A percentile compares a stretch with the other conserved stretches of the same genome.
phyloP scores from a whole-genome alignment of 30 jellyfish, hydroid and myxozoan genomes.

The Aurelia sp. region DNA sequence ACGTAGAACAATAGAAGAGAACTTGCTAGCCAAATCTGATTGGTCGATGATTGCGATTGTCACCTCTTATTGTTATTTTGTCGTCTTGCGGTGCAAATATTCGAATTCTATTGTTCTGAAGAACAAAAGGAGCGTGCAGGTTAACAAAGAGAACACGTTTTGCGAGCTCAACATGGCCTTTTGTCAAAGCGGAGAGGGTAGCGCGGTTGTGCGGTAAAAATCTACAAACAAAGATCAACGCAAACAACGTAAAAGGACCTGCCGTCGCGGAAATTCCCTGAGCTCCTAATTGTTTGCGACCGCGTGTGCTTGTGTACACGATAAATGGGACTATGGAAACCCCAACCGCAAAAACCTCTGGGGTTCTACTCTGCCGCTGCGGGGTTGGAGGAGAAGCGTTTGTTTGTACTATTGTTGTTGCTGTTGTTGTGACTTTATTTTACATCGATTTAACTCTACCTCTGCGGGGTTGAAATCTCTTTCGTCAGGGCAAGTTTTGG shows the following conservation, averaged over 20 bases:
- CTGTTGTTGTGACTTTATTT: too few relatives aligned
- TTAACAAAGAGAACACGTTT: slow-evolving; percentile 63
- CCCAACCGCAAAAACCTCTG: too few relatives aligned
- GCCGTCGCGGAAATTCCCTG: not conserved
- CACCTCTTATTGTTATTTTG: slow-evolving; percentile 21
- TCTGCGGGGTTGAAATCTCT: too few relatives aligned
- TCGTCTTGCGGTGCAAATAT: slow-evolving; percentile 53
- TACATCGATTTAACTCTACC: too few relatives aligned
- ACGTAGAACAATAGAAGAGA: slow-evolving; percentile 35
- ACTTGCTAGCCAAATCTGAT: slow-evolving; percentile 62
- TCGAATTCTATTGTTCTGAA: slow-evolving; percentile 35
- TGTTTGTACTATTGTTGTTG: too few relatives aligned
- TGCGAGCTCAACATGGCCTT: slow-evolving; percentile 52
- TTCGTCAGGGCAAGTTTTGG: too few relatives aligned
- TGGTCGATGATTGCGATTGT: slow-evolving; percentile 40
- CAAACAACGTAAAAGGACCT: not conserved
- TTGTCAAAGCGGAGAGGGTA: not conserved
- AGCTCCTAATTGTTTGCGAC: too few relatives aligned
- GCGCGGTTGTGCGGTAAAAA: slow-evolving; percentile 17
- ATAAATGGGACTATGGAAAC: too few relatives aligned
- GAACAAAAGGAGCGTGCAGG: slow-evolving; percentile 62
- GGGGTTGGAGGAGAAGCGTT: too few relatives aligned
- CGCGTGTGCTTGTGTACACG: too few relatives aligned
- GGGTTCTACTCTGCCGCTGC: too few relatives aligned
- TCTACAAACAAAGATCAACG: not conserved